Conservation (phyloP, 2,888 invertebrate species). For the Ichneumon xanthorius region DNA sequence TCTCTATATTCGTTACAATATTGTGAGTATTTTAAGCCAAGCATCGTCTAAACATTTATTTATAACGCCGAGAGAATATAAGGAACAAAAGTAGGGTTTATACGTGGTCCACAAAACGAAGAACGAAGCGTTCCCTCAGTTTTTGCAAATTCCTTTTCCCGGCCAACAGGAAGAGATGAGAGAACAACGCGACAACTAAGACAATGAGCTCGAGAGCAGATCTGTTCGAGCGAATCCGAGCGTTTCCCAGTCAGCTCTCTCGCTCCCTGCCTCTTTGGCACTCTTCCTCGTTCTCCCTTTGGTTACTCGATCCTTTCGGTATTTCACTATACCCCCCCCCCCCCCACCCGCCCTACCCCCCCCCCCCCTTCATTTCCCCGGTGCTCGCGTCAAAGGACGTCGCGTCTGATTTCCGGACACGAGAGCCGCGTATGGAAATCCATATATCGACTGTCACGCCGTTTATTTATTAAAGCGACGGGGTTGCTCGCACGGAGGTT, state of each 20-base stretch:
- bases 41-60: too few species aligned
- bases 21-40: too few species aligned
- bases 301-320: not conserved
- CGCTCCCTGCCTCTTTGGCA: not conserved
- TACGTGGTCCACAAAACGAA: slow-evolving; percentile 6
- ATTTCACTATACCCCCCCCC: not conserved
- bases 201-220: slow-evolving; percentile 16
- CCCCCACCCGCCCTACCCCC: not conserved
- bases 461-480: slow-evolving; percentile 67
- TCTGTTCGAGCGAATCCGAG: slow-evolving; percentile 17
- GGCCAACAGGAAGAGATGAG: not conserved
- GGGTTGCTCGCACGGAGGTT: slow-evolving; percentile 39
- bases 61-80: too few species aligned
- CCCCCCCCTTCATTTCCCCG: slow-evolving; percentile 16
- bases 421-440: slow-evolving; percentile 59
- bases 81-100: not conserved
- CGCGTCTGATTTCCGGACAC: slow-evolving; percentile 61
- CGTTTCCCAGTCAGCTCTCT: slow-evolving; percentile 14
- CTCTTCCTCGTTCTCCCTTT: slow-evolving; percentile 2
- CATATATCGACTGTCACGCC: slow-evolving; percentile 68
- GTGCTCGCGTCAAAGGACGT: slow-evolving; percentile 56
- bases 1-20: too few species aligned
- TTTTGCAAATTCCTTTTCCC: slow-evolving; percentile 20
- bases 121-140: slow-evolving; percentile 5
- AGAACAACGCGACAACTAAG: slow-evolving; percentile 10